A percentile compares a stretch with the other conserved stretches of the same genome.
Conservation (phyloP, 2,888 invertebrate species). For the Philopedon plagiatum region DNA sequence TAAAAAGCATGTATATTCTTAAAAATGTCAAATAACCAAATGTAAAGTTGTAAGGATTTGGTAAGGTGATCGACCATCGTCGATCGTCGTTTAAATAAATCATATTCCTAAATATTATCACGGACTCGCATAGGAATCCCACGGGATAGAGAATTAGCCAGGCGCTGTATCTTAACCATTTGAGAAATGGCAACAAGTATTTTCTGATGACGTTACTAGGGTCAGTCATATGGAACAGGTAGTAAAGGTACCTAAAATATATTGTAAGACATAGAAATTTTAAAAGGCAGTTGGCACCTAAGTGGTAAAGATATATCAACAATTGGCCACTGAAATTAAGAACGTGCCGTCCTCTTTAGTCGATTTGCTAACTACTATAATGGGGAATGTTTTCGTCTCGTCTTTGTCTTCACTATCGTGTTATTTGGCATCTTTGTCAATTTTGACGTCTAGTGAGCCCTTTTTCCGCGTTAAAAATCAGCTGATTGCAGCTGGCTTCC, state of each 20-base stretch:
- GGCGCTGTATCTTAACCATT: slow-evolving; percentile 93
- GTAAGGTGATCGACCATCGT: slow-evolving; percentile 81
- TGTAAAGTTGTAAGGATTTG: slow-evolving; percentile 88
- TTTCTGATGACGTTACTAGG: slow-evolving; percentile 72
- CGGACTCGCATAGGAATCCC: slow-evolving; percentile 90
- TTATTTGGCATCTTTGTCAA: no score
- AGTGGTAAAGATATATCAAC: no score
- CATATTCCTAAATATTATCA: slow-evolving; percentile 85
- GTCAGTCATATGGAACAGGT: slow-evolving; percentile 77
- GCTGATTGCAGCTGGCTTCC: no score
- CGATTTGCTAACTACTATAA: no score
- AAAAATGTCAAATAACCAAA: slow-evolving; percentile 89
- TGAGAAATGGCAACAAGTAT: slow-evolving; percentile 78
- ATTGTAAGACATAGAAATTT: neutral
- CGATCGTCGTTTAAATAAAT: slow-evolving; percentile 91
- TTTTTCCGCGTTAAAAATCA: no score
- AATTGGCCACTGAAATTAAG: no score
- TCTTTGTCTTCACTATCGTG: no score
- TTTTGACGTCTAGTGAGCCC: no score
- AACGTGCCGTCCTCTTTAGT: no score
- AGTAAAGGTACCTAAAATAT: slow-evolving; percentile 88
- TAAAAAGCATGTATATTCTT: slow-evolving; percentile 81
- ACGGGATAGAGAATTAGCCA: slow-evolving; percentile 96
- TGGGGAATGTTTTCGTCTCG: no score
- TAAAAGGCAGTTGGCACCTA: no score